Base-by-base conservation (phyloP, 2,797 vertebrate species). In the Masticophis lateralis region DNA sequence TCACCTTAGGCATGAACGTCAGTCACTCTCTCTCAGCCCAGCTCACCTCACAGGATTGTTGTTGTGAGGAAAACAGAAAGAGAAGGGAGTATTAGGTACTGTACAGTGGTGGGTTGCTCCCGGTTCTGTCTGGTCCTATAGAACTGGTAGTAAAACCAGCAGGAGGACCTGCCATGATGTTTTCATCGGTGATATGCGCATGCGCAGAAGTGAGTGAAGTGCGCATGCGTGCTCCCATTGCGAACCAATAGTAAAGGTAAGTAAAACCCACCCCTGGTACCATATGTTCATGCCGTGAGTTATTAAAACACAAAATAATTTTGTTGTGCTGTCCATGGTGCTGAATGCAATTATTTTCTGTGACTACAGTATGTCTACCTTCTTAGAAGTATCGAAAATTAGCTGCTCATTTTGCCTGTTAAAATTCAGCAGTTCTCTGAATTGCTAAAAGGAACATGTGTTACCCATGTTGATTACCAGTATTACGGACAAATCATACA, bases 391-490 rank as follows among this genome's bases (percentile, higher is more conserved):
- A 88, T 55, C 60, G 0, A 7, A 87, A 93, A 90, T 79, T 86
- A 56, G 59, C 43, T 89, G 5, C 86, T 96, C 0, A 92, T 94
- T 32, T n/a, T 0, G 0, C 63, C 89, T 88, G 60, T 22, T 87
- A 74, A 69, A 74, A 22, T 5, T n/a, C n/a, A n/a, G n/a, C 59
- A 57, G 51, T 2, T 11, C 9, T 92, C 92, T 51, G 93, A 92
- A 91, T 51, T 94, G 13, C 27, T 63, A 37, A 79, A 91, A 37
- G 56, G 32, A 56, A 61, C 55, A 27, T 12, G 13, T 92, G 92
- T 88, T 88, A 91, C 94, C 61, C 91, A 86, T n/a, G 93, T 94
- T 95, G 25, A 66, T 90, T 86, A 95, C 60, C 93, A 0, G 4
- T 22, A 53, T 86, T 87, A 28, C 86, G 94, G 90, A 89, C 32